phyloP scores from a whole-genome alignment of 2,797 vertebrate genomes.

The Gallinago stenura region DNA sequence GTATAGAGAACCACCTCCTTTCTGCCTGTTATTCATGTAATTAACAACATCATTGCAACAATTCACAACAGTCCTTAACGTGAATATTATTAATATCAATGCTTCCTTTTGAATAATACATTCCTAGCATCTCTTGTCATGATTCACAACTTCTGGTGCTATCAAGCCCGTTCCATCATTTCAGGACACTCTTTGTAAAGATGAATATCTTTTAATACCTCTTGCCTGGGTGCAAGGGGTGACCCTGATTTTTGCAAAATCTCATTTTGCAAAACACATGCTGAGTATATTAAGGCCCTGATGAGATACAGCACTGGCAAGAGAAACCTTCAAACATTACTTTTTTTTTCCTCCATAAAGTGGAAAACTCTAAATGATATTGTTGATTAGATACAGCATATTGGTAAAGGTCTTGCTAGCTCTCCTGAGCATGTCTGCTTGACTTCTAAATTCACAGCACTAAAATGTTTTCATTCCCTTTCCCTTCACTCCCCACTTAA shows the following conservation, averaged over 20 bases:
- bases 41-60: neutral
- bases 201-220: slow-evolving; percentile 53
- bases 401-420: slow-evolving; percentile 55
- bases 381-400: slow-evolving; percentile 54
- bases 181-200: slow-evolving; percentile 23
- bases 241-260: slow-evolving; percentile 48
- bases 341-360: slow-evolving; percentile 58
- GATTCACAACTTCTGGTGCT: neutral
- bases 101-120: neutral
- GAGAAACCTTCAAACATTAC: slow-evolving; percentile 57
- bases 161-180: neutral
- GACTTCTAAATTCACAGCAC: slow-evolving; percentile 64
- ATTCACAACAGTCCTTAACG: neutral
- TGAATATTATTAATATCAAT: neutral
- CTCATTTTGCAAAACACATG: slow-evolving; percentile 63
- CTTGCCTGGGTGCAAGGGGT: slow-evolving; percentile 13
- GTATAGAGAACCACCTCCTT: neutral
- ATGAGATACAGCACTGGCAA: slow-evolving; percentile 47
- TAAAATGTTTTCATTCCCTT: slow-evolving; percentile 65
- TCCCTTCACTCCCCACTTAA: slow-evolving; percentile 64
- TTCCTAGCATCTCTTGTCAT: neutral
- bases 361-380: slow-evolving; percentile 53
- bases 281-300: slow-evolving; percentile 42
- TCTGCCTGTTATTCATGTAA: neutral
- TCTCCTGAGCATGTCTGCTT: slow-evolving; percentile 50